These are phyloP conservation scores for Leptosomus discolor DNA, from an alignment of 2,113 vertebrate genomes.

Conservation along the genomic window DNA sequence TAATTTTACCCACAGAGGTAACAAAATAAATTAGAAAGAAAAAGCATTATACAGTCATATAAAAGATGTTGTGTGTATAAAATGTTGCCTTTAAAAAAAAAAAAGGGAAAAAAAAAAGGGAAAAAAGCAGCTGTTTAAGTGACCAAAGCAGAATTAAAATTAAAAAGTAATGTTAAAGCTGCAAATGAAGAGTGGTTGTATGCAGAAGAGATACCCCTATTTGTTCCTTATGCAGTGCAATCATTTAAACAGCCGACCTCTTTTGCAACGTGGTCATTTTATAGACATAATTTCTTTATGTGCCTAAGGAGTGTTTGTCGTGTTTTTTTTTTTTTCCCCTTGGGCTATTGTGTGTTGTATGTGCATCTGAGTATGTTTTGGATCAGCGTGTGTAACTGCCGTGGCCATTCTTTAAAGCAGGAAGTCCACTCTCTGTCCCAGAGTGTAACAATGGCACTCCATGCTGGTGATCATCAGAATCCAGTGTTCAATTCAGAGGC, in stretches of 20 bases:
- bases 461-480: not conserved
- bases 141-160: not conserved
- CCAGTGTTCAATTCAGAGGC: not conserved
- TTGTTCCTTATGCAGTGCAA: not conserved
- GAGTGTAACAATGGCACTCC: not conserved
- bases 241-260: not conserved
- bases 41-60: not conserved
- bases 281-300: not conserved
- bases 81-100: not conserved
- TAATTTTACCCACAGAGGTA: slow-evolving; percentile 19
- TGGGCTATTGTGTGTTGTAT: not conserved
- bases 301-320: not conserved
- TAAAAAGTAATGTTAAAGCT: not conserved
- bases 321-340: not conserved
- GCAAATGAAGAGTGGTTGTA: not conserved
- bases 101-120: not conserved
- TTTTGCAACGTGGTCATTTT: not conserved
- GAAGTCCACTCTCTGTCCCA: not conserved
- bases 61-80: not conserved
- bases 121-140: not conserved
- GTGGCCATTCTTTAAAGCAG: not conserved
- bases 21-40: not conserved
- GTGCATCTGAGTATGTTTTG: not conserved
- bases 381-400: not conserved
- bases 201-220: not conserved